Percentiles rank a stretch among this genome's conserved stretches.
phyloP scores from a whole-genome alignment of 2,888 invertebrate genomes.

The Caenorhabditis plicata region DNA sequence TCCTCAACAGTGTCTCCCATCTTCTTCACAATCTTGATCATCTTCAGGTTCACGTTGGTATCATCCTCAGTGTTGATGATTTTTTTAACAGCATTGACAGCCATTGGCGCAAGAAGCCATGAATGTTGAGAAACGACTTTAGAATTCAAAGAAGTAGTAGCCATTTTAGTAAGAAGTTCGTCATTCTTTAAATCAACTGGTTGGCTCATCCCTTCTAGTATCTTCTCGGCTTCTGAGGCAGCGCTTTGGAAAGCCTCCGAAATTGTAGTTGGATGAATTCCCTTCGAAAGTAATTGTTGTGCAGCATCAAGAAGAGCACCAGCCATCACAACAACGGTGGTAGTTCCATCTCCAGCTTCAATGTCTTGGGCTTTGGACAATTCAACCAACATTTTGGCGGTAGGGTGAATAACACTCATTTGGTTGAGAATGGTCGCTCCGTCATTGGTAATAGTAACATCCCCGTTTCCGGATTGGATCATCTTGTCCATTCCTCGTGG shows the following conservation, averaged over 20 bases:
- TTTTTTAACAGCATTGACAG: constrained; percentile 91
- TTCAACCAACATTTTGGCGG: constrained; percentile 98
- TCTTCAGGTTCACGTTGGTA: constrained; percentile 81
- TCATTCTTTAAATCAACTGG: constrained; percentile 84
- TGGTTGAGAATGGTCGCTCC: constrained; percentile 98
- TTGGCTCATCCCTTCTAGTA: constrained; percentile 79
- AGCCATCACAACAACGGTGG: constrained; percentile 91
- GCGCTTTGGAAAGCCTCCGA: constrained; percentile 93
- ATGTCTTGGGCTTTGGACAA: constrained; percentile 94
- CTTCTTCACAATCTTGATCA: constrained; percentile 94
- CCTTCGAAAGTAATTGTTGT: constrained; percentile 83
- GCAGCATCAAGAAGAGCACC: constrained; percentile 92
- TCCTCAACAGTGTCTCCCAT: constrained; percentile 76
- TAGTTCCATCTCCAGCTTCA: constrained; percentile 98
- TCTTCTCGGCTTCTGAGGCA: constrained; percentile 75
- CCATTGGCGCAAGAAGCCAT: constrained; percentile 88
- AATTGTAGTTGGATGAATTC: constrained; percentile 93
- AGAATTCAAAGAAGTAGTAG: constrained; percentile 95
- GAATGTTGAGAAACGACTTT: constrained; percentile 99
- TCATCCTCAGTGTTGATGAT: constrained; percentile 78
- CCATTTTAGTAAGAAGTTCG: constrained; percentile 85
- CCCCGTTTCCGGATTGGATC: constrained; percentile 95
- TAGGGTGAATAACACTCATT: constrained; percentile 96
- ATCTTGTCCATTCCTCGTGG: constrained; percentile 99
- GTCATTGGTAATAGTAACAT: constrained; percentile 99